Base-by-base conservation (phyloP, 2,888 invertebrate genomes). In the Stenichneumon culpator region DNA sequence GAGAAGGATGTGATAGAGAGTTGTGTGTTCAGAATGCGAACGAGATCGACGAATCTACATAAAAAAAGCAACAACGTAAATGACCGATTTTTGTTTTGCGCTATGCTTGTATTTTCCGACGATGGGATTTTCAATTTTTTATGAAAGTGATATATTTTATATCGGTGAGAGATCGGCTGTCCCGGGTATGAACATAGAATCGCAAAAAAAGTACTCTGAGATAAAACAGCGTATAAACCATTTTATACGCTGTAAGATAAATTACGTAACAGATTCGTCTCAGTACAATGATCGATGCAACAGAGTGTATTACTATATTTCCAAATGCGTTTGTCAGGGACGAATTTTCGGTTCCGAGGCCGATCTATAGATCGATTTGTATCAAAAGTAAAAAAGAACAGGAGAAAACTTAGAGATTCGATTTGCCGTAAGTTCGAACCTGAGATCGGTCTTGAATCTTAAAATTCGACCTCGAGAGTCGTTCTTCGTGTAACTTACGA, bases 1-100 rank as follows among this genome's bases (percentile, higher is more conserved):
- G 28, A 39, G 39, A 79, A 81, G 57, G 65, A 79, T 86, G 87
- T 87, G 87, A 87, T 86, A 87, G 77, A 32, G 11, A 44, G 3
- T 44, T 44, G 11, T 65, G 82, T 86, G 86, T 77, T 83, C 80
- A 83, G 78, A 77, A 82, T 70, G 79, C 22, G 57, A 52, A 74
- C 57, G 39, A 73, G 65, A 57, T 57, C 54, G 25, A 73, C 19
- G 32, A 79, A 19, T 44, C 14, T 32, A 67, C 52, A 36, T 63
- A 68, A 68, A 28, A 47, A 25, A 47, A 63, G 36, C 16, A 52
- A 11, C 32, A 4, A 9, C 11, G 50, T 22, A 22, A 25, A 57
- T 25, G 57, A 25, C 57, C 11, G 22, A 57, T 22, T 57, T 25
- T 25, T 25, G 57, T 57, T 57, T 57, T 11, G 57, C 57, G 11